A percentile compares a stretch with the other conserved stretches of the same genome.
Conservation (phyloP, 2,888 invertebrate genomes). For the Lymantria monacha region DNA sequence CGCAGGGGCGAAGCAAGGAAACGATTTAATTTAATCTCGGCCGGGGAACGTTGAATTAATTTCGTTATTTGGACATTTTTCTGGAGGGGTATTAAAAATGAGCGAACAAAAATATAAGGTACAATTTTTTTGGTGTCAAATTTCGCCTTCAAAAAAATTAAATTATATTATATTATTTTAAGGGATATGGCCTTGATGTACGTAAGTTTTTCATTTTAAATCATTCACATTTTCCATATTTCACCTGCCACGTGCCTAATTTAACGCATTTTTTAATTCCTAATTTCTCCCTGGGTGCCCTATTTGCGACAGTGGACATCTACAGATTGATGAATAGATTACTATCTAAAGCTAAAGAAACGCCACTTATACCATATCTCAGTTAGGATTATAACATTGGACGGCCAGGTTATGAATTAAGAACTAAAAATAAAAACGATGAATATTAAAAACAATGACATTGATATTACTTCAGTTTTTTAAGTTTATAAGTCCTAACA, state of each 20-base stretch:
- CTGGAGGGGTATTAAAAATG: conserved; percentile 35
- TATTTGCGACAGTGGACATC: no score
- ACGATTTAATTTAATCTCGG: conserved; percentile 58
- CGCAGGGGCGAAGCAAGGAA: conserved; percentile 40
- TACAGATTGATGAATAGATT: no score
- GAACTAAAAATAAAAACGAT: no score
- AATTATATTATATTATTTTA: conserved; percentile 30
- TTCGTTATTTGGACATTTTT: conserved; percentile 50
- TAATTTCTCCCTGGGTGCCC: no score
- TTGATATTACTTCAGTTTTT: no score
- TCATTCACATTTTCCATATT: conserved; percentile 10
- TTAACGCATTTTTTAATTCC: no score
- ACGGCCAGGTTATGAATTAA: no score
- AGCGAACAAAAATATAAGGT: conserved; percentile 39
- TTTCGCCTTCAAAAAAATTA: conserved; percentile 32
- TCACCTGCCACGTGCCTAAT: background rate
- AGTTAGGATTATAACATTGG: no score
- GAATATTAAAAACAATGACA: no score
- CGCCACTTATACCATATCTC: no score
- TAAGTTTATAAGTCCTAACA: no score
- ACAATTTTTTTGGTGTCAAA: conserved; percentile 34
- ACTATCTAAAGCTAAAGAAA: no score
- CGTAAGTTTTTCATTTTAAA: conserved; percentile 27
- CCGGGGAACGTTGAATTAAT: conserved; percentile 48
- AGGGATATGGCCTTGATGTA: conserved; percentile 11